phyloP scores from a whole-genome alignment of 2,113 vertebrate genomes.

The Phocoena sinus region DNA sequence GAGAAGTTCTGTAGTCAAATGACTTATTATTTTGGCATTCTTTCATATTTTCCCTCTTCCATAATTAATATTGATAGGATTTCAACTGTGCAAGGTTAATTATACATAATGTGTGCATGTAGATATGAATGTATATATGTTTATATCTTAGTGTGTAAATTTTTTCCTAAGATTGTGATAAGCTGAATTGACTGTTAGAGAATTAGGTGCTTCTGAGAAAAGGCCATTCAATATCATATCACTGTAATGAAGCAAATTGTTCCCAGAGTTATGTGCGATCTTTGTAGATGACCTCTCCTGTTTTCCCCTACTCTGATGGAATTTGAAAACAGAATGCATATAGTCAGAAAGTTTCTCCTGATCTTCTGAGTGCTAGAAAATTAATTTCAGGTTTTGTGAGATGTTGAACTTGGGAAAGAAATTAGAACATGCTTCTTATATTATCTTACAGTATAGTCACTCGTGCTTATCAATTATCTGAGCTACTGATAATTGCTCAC shows the following conservation, averaged over 20 bases:
- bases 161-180: neutral
- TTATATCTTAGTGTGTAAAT: neutral
- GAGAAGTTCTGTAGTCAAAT: neutral
- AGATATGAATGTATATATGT: neutral
- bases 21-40: neutral
- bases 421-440: neutral
- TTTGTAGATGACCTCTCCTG: neutral
- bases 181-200: neutral
- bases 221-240: neutral
- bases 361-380: neutral
- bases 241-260: neutral
- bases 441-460: neutral
- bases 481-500: neutral
- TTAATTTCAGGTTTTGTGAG: neutral
- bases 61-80: neutral
- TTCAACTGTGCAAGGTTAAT: neutral
- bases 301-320: neutral
- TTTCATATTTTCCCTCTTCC: neutral
- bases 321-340: neutral
- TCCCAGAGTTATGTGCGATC: neutral
- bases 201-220: neutral
- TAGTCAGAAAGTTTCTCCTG: neutral
- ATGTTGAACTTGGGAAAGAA: neutral
- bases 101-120: neutral
- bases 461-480: neutral